Evolutionary conservation across 2,113 vertebrate genomes (phyloP), one percentile per base, ranked within the genome.

Genomic region (Hipposideros armiger): DNA sequence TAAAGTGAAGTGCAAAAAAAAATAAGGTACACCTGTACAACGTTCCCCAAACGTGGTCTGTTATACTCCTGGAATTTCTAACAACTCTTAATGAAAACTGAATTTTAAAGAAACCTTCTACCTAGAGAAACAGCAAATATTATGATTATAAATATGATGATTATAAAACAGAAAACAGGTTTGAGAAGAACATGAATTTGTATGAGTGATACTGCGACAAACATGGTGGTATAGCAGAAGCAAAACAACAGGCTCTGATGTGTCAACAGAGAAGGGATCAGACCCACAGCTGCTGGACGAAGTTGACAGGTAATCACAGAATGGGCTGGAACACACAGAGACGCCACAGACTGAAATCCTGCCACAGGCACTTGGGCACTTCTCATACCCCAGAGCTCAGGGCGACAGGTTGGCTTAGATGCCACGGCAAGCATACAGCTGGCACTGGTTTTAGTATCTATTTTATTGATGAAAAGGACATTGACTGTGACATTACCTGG

Each of bases 381-480:
- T 4, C 64, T 36, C 32, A 0, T 4, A 11, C 81, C 30, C 28
- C 5, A 30, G 78, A 28, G 47, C 94, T 7, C 13, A 3, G 52
- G 28, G 70, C 0, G 6, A 7, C 0, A 0, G 17, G 70, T 20
- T 1, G 40, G 60, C 50, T n/a, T 16, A 40, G 76, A 28, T 22
- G 11, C 58, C 2, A 0, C 0, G 0, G 74, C 0, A 22, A 66
- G 56, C 13, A 1, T 2, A 52, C 0, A 2, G 64, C 22, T 17
- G 15, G 54, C 0, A 28, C 16, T 17, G 19, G 69, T 13, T 19
- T 40, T 19, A 56, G 52, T 20, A 2, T 50, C 50, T 58, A 20
- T 62, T 50, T 74, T 73, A 30, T 36, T 74, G 88, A 83, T 4
- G 9, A 36, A 28, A 76, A 45, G 58, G n/a, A 11, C 3, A 56